These are phyloP conservation scores for Ophioninae sp. DNA, from an alignment of 2,888 invertebrate species.

Conservation along the genomic window DNA sequence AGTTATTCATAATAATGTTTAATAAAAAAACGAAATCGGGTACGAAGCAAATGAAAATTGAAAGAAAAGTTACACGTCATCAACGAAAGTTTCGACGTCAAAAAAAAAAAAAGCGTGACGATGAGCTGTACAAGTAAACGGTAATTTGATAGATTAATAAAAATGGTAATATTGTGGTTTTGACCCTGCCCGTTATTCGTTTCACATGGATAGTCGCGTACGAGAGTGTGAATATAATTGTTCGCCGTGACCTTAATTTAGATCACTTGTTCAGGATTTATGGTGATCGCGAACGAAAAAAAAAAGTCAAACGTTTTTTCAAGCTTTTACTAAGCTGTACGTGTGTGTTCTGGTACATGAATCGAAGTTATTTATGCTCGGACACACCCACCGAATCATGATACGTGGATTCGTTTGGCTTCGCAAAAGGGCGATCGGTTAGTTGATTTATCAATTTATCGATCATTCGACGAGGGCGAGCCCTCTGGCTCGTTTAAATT, in stretches of 20 bases:
- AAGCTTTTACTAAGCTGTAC: slow-evolving; percentile 31
- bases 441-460: slow-evolving; percentile 53
- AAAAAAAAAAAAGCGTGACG: background rate
- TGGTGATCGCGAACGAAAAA: slow-evolving; percentile 32
- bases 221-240: slow-evolving; percentile 61
- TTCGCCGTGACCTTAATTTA: slow-evolving; percentile 65
- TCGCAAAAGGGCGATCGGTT: slow-evolving; percentile 20
- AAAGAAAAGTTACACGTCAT: too few species aligned
- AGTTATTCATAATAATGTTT: too few species aligned
- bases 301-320: slow-evolving; percentile 38
- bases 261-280: slow-evolving; percentile 66
- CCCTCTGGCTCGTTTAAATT: background rate
- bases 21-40: too few species aligned
- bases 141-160: slow-evolving; percentile 30
- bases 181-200: slow-evolving; percentile 37
- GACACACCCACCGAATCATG: slow-evolving; percentile 51
- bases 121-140: background rate
- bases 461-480: slow-evolving; percentile 28
- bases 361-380: slow-evolving; percentile 48
- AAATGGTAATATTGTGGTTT: slow-evolving; percentile 27
- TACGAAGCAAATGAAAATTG: too few species aligned
- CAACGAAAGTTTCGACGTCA: too few species aligned
- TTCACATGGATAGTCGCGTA: background rate
- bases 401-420: slow-evolving; percentile 4
- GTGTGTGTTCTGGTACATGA: slow-evolving; percentile 4